phyloP scores from a whole-genome alignment of 2,113 vertebrate species.

The Triplophysa dalaica region DNA sequence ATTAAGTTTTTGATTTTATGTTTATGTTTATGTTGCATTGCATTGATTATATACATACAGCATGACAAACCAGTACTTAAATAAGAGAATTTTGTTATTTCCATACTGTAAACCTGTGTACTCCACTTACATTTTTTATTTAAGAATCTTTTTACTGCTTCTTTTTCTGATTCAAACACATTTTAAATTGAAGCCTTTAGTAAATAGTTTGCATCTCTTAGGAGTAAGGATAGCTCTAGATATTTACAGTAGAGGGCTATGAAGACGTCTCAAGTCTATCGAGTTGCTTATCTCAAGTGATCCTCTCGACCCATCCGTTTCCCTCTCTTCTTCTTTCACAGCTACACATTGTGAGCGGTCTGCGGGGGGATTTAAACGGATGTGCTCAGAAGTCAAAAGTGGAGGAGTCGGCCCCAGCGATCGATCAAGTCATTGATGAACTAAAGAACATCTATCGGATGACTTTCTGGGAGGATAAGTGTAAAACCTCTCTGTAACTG shows the following conservation, averaged over 20 bases:
- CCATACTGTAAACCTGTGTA: no score
- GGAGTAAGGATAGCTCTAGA: background rate
- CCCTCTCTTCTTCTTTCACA: slow-evolving; percentile 60
- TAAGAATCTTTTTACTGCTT: no score
- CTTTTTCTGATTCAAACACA: no score
- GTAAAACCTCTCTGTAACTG: background rate
- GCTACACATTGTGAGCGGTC: slow-evolving; percentile 80
- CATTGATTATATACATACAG: no score
- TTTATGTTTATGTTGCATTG: background rate
- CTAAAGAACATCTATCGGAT: slow-evolving; percentile 86
- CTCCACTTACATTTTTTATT: no score
- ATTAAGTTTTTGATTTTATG: no score
- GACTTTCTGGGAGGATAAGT: slow-evolving; percentile 55
- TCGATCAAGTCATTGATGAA: slow-evolving; percentile 87
- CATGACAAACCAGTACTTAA: no score
- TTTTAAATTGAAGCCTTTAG: no score
- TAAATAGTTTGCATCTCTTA: no score
- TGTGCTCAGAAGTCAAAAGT: slow-evolving; percentile 81
- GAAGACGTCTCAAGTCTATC: background rate
- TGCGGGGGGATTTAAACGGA: slow-evolving; percentile 83
- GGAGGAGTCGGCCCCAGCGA: slow-evolving; percentile 79
- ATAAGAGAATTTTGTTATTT: no score
- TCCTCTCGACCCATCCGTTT: slow-evolving; percentile 1
- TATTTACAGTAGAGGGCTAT: background rate
- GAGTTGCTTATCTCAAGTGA: slow-evolving; percentile 48